Evolutionary conservation across 2,113 vertebrate species (phyloP).

Genomic region (Onychostruthus taczanowskii): DNA sequence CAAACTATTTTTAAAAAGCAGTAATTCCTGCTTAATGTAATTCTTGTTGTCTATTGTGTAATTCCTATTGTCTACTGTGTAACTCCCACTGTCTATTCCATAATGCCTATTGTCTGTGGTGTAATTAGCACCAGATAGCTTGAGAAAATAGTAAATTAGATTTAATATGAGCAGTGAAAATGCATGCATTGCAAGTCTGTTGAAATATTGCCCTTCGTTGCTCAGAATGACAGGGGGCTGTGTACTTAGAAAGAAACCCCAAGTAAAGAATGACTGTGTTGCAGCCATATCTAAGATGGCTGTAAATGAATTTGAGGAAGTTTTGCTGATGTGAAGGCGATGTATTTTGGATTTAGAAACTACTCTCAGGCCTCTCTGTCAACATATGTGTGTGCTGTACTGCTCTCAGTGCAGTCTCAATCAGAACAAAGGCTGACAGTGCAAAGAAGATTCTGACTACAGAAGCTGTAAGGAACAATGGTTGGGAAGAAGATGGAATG

Average conservation of each 20-base stretch:
- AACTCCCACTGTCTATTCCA: not conserved
- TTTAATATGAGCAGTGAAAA: not conserved
- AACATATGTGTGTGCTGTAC: fast-evolving
- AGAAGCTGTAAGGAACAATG: not conserved
- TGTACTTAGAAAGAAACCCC: not conserved
- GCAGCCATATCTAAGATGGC: not conserved
- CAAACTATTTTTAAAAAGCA: not conserved
- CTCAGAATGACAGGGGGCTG: not conserved
- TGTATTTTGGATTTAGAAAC: not conserved
- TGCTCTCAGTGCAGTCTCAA: not conserved
- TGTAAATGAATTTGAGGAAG: not conserved
- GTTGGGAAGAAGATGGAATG: not conserved
- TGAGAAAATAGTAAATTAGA: not conserved
- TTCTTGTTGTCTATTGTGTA: not conserved
- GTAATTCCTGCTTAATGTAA: not conserved
- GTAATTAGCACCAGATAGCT: not conserved
- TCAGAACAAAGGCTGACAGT: not conserved
- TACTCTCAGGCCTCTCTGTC: not conserved
- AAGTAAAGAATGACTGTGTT: not conserved
- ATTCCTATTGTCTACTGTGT: not conserved
- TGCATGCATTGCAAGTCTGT: not conserved
- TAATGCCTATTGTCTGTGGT: not conserved
- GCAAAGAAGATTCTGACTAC: not conserved
- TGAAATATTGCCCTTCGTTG: not conserved
- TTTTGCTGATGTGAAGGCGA: not conserved